Evolutionary conservation across 2,797 vertebrate species (phyloP).

Genomic region (Spheniscus humboldti): DNA sequence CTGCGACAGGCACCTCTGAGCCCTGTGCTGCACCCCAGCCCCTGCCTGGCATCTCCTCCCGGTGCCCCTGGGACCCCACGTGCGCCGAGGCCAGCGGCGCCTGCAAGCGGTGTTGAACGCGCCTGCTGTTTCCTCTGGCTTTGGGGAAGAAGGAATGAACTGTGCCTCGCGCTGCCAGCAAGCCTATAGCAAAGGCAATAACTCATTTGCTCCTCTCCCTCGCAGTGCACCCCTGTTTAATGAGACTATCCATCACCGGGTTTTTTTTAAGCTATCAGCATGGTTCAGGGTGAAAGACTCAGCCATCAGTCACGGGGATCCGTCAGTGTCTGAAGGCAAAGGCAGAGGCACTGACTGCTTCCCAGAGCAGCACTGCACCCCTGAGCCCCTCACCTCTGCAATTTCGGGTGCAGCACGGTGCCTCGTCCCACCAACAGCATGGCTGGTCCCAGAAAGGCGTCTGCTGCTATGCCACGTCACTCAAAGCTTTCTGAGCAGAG

Average conservation of each 20-base stretch:
- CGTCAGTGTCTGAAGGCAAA: accelerated
- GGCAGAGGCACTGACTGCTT: background rate
- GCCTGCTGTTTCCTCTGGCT: background rate
- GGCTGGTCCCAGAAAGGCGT: accelerated
- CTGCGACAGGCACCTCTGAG: background rate
- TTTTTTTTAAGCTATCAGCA: background rate
- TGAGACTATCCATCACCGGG: background rate
- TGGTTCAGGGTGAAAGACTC: background rate
- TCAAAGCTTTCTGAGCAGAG: background rate
- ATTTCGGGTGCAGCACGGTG: background rate
- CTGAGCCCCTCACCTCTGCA: accelerated
- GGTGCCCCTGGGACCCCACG: accelerated
- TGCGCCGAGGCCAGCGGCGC: accelerated
- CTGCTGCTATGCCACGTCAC: accelerated
- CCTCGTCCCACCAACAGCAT: too few relatives aligned
- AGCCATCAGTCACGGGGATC: background rate
- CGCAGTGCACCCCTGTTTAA: background rate
- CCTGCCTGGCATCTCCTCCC: background rate
- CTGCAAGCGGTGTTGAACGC: background rate
- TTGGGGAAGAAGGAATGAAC: background rate
- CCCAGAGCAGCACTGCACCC: background rate
- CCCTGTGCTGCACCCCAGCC: background rate
- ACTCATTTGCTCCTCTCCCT: background rate
- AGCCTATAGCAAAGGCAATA: background rate
- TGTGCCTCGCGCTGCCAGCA: accelerated